Evolutionary conservation across 2,797 vertebrate genomes (phyloP), one percentile per base, ranked within the genome.

Genomic region (Hylomyscus alleni): DNA sequence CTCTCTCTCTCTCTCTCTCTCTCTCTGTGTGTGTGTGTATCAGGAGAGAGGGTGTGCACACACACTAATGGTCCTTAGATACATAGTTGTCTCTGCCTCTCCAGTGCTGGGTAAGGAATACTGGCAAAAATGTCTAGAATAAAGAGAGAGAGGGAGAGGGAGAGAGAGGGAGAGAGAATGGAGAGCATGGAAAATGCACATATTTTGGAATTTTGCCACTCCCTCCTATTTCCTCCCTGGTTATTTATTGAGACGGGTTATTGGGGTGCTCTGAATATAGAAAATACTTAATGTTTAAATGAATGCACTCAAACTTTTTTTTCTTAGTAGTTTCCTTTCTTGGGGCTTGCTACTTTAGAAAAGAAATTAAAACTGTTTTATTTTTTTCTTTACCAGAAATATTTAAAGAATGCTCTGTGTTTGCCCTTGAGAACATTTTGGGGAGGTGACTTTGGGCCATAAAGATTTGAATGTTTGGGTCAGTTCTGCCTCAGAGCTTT

Each of bases 321-420:
- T 67, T 2, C 9, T 31, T 17, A 62, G 89, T 56, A 73, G 69
- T 91, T 96, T 97, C 80, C 60, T 95, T 97, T 92, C 72, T 90
- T 90, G 72, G 60, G 37, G 15, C n/a, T 80, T 95, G 52, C 54
- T 93, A 86, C 56, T 94, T 96, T 75, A 73, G 76, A 88, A 96
- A 93, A 89, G 40, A 26, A 86, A 93, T 50, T 65, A 89, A 88
- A 67, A 0, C 20, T 52, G 47, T 2, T 13, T 17, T 4, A 10
- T 17, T 65, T 50, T 37, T 92, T 72, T 47, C 44, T 40, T 88
- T 81, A 40, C 62, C 65, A 93, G 81, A 98, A 97, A 83, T 94
- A 97, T 96, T 93, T 96, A 62, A 97, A 90, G 96, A 97, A 97
- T 97, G 87, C 3, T 89, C 85, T 88, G 62, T 87, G 44, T 81